Conservation (phyloP, 1,140 invertebrate genomes). For the Galleria mellonella region DNA sequence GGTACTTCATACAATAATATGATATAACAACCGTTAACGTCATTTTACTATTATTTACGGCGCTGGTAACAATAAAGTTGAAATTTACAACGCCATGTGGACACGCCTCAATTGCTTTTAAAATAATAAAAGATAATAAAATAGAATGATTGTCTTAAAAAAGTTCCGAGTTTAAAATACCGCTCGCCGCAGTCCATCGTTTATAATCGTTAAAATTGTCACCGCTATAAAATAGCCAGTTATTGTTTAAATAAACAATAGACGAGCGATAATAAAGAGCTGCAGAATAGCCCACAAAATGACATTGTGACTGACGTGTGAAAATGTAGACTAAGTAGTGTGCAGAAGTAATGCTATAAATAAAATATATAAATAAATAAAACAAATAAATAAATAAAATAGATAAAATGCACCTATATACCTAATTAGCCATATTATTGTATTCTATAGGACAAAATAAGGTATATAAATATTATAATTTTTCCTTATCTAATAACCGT, state of each 20-base stretch:
- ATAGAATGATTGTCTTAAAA: slow-evolving; percentile 14
- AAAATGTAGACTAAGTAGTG: slow-evolving; percentile 30
- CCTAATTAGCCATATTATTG: no score
- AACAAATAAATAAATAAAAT: no score
- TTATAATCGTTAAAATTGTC: slow-evolving; percentile 62
- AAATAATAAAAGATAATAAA: slow-evolving; percentile 29
- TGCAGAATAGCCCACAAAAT: slow-evolving; percentile 42
- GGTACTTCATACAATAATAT: no score
- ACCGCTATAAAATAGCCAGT: slow-evolving; percentile 46
- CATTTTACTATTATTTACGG: slow-evolving; percentile 24
- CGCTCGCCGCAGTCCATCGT: slow-evolving; percentile 21
- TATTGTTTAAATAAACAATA: slow-evolving; percentile 70
- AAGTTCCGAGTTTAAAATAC: slow-evolving; percentile 5
- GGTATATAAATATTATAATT: no score
- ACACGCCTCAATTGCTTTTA: slow-evolving; percentile 20
- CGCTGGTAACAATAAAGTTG: slow-evolving; percentile 17
- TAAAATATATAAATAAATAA: no score
- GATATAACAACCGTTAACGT: not conserved
- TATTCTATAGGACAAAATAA: no score
- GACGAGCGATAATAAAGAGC: slow-evolving; percentile 40
- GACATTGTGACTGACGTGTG: slow-evolving; percentile 40
- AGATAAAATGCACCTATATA: no score
- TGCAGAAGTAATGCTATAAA: slow-evolving; percentile 6
- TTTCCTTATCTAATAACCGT: no score
- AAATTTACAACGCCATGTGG: slow-evolving; percentile 24